phyloP scores from a whole-genome alignment of 2,113 vertebrate genomes.

The Gallinago paraguaiae region DNA sequence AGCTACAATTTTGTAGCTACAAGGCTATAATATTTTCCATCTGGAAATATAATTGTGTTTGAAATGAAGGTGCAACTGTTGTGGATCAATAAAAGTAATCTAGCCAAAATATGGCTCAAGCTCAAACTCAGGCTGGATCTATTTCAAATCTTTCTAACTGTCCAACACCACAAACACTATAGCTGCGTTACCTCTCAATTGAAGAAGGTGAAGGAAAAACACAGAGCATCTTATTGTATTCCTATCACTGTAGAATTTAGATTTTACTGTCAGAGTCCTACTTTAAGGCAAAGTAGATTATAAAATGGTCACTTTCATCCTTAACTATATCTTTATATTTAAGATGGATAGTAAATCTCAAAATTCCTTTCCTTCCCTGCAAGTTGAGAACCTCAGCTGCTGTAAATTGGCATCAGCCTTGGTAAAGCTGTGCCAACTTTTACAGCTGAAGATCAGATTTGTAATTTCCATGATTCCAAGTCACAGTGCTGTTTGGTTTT shows the following conservation, averaged over 20 bases:
- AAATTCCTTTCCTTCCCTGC: background rate
- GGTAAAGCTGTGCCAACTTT: background rate
- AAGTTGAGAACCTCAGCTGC: background rate
- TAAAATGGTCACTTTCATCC: background rate
- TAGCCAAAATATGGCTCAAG: background rate
- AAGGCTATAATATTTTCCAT: background rate
- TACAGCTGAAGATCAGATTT: conserved; percentile 6
- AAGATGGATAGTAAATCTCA: background rate
- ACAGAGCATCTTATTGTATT: background rate
- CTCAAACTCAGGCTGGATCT: background rate
- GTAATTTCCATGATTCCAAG: background rate
- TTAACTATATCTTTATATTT: background rate
- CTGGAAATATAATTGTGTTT: background rate
- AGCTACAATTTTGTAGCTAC: background rate
- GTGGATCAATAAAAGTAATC: background rate
- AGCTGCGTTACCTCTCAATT: background rate
- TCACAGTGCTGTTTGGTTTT: background rate
- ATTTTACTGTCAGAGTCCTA: background rate
- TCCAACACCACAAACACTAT: background rate
- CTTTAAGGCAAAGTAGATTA: background rate
- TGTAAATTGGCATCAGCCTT: background rate
- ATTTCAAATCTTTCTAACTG: background rate
- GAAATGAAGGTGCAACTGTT: background rate
- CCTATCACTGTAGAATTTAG: background rate
- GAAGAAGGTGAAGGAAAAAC: background rate